These are phyloP conservation scores for Cettia cetti DNA, from an alignment of 2,113 vertebrate species.

Conservation along the genomic window DNA sequence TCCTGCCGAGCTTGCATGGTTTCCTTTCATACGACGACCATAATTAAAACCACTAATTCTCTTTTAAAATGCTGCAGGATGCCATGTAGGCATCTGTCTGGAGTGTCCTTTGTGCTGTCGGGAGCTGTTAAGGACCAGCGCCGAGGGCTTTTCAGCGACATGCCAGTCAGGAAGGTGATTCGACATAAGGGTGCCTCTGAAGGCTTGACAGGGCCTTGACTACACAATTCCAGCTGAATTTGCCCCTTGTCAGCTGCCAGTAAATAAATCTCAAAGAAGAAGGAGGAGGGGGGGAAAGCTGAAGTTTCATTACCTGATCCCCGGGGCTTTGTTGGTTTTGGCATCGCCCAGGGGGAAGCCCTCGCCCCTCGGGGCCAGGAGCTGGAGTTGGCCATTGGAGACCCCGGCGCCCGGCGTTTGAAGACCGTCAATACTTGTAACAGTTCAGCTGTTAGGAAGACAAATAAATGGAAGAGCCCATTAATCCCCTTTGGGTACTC, in stretches of 20 bases:
- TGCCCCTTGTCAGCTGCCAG: slow-evolving; percentile 84
- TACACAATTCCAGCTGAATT: slow-evolving; percentile 83
- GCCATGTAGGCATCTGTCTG: slow-evolving; percentile 87
- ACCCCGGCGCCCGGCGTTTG: slow-evolving; percentile 71
- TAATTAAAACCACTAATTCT: slow-evolving; percentile 91
- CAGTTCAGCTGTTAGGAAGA: slow-evolving; percentile 87
- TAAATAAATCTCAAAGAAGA: slow-evolving; percentile 80
- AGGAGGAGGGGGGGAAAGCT: slow-evolving; percentile 44
- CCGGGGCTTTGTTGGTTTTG: slow-evolving; percentile 79
- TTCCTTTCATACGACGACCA: slow-evolving; percentile 85
- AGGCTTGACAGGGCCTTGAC: slow-evolving; percentile 82
- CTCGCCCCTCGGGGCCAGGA: slow-evolving; percentile 68
- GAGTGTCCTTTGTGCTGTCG: slow-evolving; percentile 89
- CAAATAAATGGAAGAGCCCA: slow-evolving; percentile 85
- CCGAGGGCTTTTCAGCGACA: slow-evolving; percentile 82
- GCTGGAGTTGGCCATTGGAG: slow-evolving; percentile 82
- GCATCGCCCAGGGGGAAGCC: slow-evolving; percentile 75
- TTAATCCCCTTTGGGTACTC: slow-evolving; percentile 83
- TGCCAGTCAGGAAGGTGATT: slow-evolving; percentile 85
- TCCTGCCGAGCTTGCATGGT: slow-evolving; percentile 82
- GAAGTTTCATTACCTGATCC: slow-evolving; percentile 84
- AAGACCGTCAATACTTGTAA: slow-evolving; percentile 84
- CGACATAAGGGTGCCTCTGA: slow-evolving; percentile 82
- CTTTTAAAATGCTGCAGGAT: slow-evolving; percentile 90
- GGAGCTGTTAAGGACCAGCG: slow-evolving; percentile 83